phyloP scores from a whole-genome alignment of 2,113 vertebrate genomes.

The Hemiscyllium ocellatum region DNA sequence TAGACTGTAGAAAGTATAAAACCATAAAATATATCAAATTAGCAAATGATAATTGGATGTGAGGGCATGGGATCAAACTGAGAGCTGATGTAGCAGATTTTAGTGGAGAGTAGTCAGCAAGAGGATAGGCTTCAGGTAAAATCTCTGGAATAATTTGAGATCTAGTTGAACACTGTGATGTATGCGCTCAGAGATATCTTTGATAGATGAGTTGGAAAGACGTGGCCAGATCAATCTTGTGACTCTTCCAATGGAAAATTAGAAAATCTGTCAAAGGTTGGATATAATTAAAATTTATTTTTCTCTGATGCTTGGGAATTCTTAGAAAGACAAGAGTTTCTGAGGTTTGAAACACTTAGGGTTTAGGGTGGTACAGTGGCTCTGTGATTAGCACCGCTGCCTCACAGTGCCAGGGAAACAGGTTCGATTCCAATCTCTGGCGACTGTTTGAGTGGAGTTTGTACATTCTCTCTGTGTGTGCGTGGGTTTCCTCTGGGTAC shows the following conservation, averaged over 20 bases:
- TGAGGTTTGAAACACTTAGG: not conserved
- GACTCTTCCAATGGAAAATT: not conserved
- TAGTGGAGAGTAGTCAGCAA: not conserved
- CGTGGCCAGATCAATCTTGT: not conserved
- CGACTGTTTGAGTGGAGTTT: no score
- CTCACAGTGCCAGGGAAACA: no score
- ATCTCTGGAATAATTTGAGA: not conserved
- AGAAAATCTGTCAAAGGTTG: not conserved
- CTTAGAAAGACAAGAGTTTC: not conserved
- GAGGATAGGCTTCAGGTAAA: not conserved
- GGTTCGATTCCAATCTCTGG: no score
- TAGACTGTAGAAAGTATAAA: not conserved
- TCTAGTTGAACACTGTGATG: not conserved
- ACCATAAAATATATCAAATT: not conserved
- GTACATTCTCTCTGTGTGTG: no score
- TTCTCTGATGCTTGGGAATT: not conserved
- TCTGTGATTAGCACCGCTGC: no score
- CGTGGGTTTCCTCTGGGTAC: no score
- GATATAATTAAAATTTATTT: not conserved
- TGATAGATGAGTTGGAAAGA: not conserved
- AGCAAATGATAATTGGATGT: not conserved
- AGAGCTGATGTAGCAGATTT: not conserved
- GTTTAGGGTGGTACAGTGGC: no score
- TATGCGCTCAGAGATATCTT: not conserved
- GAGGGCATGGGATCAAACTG: not conserved